Evolutionary conservation across 2,797 vertebrate species (phyloP).

Genomic region (Crypturellus tataupa): DNA sequence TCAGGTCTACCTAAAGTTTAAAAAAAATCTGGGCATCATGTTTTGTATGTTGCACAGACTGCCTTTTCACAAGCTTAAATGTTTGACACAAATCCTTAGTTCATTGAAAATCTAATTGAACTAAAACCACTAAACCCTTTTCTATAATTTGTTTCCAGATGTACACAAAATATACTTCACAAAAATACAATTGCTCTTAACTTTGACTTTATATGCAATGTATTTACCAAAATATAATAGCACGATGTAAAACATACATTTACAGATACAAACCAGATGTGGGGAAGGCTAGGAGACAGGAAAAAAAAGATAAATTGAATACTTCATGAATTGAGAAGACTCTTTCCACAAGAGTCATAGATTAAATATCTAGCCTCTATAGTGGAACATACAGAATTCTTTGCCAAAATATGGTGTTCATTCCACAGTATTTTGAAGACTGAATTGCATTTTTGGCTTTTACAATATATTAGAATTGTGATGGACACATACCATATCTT

Average conservation of each 20-base stretch:
- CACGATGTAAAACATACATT: constrained; percentile 64
- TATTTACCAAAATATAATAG: constrained; percentile 50
- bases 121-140: constrained; percentile 33
- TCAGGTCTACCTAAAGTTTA: not conserved
- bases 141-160: constrained; percentile 63
- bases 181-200: constrained; percentile 62
- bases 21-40: not conserved
- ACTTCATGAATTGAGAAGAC: constrained; percentile 62
- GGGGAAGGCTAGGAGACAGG: constrained; percentile 3
- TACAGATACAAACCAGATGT: constrained; percentile 69
- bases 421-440: constrained; percentile 61
- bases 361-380: constrained; percentile 61
- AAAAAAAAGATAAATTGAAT: constrained; percentile 59
- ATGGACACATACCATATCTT: constrained; percentile 63
- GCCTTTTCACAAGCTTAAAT: constrained; percentile 28
- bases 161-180: constrained; percentile 20
- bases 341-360: constrained; percentile 45
- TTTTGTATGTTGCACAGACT: not conserved
- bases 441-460: constrained; percentile 64
- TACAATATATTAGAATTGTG: constrained; percentile 35
- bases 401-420: constrained; percentile 72
- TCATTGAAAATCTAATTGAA: constrained; percentile 29
- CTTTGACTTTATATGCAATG: constrained; percentile 57
- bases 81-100: constrained; percentile 29
- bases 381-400: constrained; percentile 46